Conservation (phyloP, 2,888 invertebrate genomes). For the Limnephilus rhombicus region DNA sequence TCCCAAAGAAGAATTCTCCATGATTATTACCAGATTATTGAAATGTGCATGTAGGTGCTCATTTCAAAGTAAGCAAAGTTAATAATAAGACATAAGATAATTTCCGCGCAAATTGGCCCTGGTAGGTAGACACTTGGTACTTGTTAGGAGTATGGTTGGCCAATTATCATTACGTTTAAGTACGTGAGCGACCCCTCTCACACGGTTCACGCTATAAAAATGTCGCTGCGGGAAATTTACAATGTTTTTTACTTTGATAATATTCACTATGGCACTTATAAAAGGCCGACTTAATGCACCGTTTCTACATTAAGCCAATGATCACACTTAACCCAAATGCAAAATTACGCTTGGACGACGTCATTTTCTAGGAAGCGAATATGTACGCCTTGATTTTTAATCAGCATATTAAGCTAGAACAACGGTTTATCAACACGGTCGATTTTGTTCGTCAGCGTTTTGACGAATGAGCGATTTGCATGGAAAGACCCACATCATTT, state of each 20-base stretch:
- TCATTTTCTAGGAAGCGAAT: constrained; percentile 37
- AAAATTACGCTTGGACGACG: constrained; percentile 36
- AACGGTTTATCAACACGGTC: neutral
- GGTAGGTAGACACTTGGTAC: neutral
- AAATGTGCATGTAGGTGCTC: neutral
- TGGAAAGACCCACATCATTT: too few relatives aligned
- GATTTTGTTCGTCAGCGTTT: neutral
- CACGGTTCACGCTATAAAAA: constrained; percentile 28
- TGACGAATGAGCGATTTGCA: neutral
- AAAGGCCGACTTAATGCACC: constrained; percentile 46
- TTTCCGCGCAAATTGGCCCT: constrained; percentile 12
- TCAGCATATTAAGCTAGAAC: neutral
- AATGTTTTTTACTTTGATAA: constrained; percentile 19
- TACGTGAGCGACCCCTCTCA: constrained; percentile 23
- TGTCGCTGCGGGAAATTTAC: constrained; percentile 14
- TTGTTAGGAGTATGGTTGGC: constrained; percentile 3
- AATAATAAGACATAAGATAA: constrained; percentile 16
- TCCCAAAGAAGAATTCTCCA: neutral
- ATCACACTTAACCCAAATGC: constrained; percentile 55
- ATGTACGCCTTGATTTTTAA: constrained; percentile 23
- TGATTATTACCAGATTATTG: neutral
- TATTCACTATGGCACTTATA: constrained; percentile 37
- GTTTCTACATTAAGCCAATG: constrained; percentile 46
- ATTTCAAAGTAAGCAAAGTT: neutral
- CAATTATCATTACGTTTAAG: constrained; percentile 43